These are phyloP conservation scores for Xyrauchen texanus DNA, from an alignment of 2,113 vertebrate genomes.

Conservation along the genomic window DNA sequence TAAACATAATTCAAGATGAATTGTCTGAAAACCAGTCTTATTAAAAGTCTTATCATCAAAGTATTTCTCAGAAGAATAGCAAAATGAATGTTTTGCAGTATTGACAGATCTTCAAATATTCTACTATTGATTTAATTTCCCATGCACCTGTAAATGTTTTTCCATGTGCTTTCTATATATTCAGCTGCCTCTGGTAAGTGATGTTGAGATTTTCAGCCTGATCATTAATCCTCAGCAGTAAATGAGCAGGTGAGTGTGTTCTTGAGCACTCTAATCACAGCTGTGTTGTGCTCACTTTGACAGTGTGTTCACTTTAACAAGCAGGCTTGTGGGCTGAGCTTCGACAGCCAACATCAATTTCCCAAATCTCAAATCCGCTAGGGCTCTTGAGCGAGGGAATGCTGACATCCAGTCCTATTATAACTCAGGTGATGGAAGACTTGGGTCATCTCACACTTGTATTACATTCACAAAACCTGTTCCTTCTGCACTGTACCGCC, in stretches of 20 bases:
- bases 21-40: too few species aligned
- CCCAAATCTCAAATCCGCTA: conserved; percentile 16
- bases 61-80: too few species aligned
- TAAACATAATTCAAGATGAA: too few species aligned
- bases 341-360: conserved; percentile 24
- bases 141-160: too few species aligned
- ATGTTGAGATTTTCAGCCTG: too few species aligned
- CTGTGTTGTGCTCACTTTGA: background rate
- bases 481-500: background rate
- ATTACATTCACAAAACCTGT: background rate
- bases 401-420: conserved; percentile 31
- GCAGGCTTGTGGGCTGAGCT: conserved; percentile 4
- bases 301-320: conserved; percentile 27
- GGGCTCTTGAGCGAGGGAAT: background rate
- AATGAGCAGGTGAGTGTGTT: background rate
- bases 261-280: conserved; percentile 25
- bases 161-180: too few species aligned
- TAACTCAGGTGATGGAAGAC: conserved; percentile 14
- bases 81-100: too few species aligned
- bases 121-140: too few species aligned
- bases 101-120: too few species aligned
- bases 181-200: too few species aligned
- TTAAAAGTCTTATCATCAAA: too few species aligned
- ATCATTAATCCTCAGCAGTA: background rate
- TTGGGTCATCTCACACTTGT: background rate